A percentile compares a stretch with the other conserved stretches of the same genome.
phyloP scores from a whole-genome alignment of 2,113 vertebrate genomes.

The Lampris incognitus region DNA sequence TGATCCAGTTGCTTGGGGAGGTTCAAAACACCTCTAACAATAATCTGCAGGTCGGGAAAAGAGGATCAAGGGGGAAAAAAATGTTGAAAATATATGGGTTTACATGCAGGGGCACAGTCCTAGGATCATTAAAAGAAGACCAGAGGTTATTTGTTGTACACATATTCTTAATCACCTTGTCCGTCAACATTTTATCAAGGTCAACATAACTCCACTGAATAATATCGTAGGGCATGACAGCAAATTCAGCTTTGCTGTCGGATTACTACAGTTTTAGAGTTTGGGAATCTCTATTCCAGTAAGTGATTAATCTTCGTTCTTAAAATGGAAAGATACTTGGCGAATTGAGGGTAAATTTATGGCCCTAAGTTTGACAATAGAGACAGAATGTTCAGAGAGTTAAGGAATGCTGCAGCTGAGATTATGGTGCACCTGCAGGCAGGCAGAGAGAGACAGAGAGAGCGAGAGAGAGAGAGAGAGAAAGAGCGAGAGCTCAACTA shows the following conservation, averaged over 20 bases:
- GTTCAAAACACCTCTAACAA: slow-evolving; percentile 14
- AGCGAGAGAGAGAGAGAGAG: neutral
- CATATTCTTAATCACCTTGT: neutral
- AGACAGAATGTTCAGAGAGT: slow-evolving; percentile 58
- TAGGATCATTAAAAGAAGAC: slow-evolving; percentile 4
- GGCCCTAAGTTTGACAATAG: neutral
- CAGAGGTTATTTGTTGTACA: neutral
- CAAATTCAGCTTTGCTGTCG: neutral
- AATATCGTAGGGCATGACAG: slow-evolving; percentile 5
- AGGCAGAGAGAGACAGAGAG: neutral
- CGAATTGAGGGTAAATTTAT: slow-evolving; percentile 19
- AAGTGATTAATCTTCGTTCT: slow-evolving; percentile 10
- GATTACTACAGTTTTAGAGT: neutral
- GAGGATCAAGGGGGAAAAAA: neutral
- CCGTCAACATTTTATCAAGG: slow-evolving; percentile 15
- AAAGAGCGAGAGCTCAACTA: slow-evolving; percentile 35
- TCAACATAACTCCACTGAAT: slow-evolving; percentile 10
- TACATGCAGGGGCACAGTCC: slow-evolving; percentile 20
- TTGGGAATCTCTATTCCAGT: neutral
- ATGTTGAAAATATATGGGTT: neutral
- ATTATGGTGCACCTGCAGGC: slow-evolving; percentile 60
- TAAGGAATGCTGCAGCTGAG: slow-evolving; percentile 55
- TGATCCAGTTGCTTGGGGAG: slow-evolving; percentile 24
- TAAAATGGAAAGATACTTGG: slow-evolving; percentile 21
- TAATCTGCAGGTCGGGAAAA: neutral